Evolutionary conservation across 2,888 invertebrate species (phyloP).

Genomic region (Drosophila ezoana): DNA sequence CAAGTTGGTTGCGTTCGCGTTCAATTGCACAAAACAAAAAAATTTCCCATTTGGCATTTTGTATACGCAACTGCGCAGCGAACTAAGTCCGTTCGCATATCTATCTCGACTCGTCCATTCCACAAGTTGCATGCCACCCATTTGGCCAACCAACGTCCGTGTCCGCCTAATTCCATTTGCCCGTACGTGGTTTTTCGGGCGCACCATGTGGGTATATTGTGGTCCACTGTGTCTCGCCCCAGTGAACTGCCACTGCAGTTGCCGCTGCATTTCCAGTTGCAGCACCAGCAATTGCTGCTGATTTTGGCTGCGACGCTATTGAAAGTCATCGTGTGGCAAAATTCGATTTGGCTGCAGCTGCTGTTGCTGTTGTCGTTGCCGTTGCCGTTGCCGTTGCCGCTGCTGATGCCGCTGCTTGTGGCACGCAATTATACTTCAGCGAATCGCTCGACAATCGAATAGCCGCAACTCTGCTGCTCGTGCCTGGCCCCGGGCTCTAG

Average conservation of each 20-base stretch:
- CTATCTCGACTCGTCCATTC: slow-evolving; percentile 7
- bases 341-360: slow-evolving; percentile 35
- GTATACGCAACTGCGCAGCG: slow-evolving; percentile 21
- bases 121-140: slow-evolving; percentile 24
- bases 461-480: not conserved
- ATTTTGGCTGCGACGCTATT: slow-evolving; percentile 26
- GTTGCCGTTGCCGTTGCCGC: not conserved
- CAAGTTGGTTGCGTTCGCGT: slow-evolving; percentile 24
- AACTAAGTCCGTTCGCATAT: not conserved
- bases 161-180: slow-evolving; percentile 63
- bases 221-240: not conserved
- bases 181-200: slow-evolving; percentile 15
- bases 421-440: slow-evolving; percentile 25
- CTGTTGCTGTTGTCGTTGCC: slow-evolving; percentile 4
- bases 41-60: slow-evolving; percentile 50
- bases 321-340: slow-evolving; percentile 35
- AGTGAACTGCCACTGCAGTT: not conserved
- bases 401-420: slow-evolving; percentile 16
- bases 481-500: not conserved
- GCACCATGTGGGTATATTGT: slow-evolving; percentile 9
- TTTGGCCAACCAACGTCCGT: slow-evolving; percentile 5
- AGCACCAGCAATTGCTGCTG: slow-evolving; percentile 7
- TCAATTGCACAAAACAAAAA: slow-evolving; percentile 63
- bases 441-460: slow-evolving; percentile 6
- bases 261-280: not conserved